phyloP scores from a whole-genome alignment of 2,888 invertebrate genomes.

The Trachelus iudaicus region DNA sequence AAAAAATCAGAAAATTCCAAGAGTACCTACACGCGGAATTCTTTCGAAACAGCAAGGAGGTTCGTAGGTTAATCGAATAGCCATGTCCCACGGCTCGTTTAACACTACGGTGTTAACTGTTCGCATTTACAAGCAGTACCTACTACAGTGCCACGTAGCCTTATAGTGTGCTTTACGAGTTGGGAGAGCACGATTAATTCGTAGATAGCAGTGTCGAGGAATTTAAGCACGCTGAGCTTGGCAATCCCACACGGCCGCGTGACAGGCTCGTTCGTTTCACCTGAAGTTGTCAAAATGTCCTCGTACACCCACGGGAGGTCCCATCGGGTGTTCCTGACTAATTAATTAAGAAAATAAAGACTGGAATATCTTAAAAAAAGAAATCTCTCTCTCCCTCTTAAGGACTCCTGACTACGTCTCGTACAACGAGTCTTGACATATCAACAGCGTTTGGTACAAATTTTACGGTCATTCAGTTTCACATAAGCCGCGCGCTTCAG shows the following conservation, averaged over 20 bases:
- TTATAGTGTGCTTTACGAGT: background rate
- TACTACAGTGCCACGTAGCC: background rate
- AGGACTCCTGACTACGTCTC: background rate
- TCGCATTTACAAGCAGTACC: background rate
- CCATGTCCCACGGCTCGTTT: conserved; percentile 49
- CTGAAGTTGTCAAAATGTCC: background rate
- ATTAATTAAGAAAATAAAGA: background rate
- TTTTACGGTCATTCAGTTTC: background rate
- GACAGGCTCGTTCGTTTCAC: background rate
- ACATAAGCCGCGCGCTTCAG: background rate
- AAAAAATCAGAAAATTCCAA: background rate
- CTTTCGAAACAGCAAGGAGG: conserved; percentile 9
- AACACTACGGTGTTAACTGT: conserved; percentile 50
- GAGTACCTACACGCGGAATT: background rate
- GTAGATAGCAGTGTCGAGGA: background rate
- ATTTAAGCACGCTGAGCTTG: background rate
- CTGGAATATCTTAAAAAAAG: background rate
- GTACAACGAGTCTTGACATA: background rate
- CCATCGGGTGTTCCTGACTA: background rate
- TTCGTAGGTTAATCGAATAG: conserved; percentile 53
- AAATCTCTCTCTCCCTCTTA: too few species aligned
- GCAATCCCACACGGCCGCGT: background rate
- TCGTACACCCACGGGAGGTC: background rate
- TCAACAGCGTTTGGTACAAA: background rate
- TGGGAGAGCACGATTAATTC: background rate